Conservation (phyloP, 37 sponge, comb jelly and placozoan genomes). For the Haliclona indistincta region DNA sequence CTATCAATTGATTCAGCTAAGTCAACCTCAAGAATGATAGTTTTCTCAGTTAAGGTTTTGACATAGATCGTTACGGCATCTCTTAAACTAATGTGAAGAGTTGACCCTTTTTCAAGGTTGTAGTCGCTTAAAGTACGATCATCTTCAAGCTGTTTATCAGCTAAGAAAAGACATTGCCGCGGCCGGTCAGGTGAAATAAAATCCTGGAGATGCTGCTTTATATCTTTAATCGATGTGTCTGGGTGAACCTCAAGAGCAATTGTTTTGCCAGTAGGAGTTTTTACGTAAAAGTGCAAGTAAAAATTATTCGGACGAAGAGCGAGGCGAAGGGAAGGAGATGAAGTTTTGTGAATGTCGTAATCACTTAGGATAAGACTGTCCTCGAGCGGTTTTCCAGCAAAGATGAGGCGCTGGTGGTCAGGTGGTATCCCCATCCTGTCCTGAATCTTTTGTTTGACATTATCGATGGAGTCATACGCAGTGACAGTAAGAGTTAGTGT, state of each 20-base stretch:
- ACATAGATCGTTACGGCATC: slow-evolving; percentile 37
- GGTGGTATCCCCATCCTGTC: slow-evolving; percentile 78
- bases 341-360: slow-evolving; percentile 91
- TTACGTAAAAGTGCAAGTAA: slow-evolving; percentile 7
- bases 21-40: no score
- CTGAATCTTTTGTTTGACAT: slow-evolving; percentile 77
- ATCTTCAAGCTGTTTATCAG: no score
- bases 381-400: slow-evolving; percentile 83
- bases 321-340: no score
- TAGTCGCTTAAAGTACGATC: no score
- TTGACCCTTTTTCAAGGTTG: slow-evolving; percentile 30
- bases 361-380: slow-evolving; percentile 77
- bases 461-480: slow-evolving; percentile 81
- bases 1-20: no score
- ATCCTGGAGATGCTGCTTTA: neutral
- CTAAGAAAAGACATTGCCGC: no score
- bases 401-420: slow-evolving; percentile 81
- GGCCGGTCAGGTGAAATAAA: no score
- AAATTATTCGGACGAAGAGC: slow-evolving; percentile 4
- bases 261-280: slow-evolving; percentile 10
- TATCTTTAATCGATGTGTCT: slow-evolving; percentile 3
- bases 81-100: slow-evolving; percentile 23
- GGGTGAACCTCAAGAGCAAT: slow-evolving; percentile 1
- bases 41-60: slow-evolving; percentile 20
- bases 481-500: slow-evolving; percentile 96